phyloP scores from a whole-genome alignment of 2,113 vertebrate species.

The Albula goreensis region DNA sequence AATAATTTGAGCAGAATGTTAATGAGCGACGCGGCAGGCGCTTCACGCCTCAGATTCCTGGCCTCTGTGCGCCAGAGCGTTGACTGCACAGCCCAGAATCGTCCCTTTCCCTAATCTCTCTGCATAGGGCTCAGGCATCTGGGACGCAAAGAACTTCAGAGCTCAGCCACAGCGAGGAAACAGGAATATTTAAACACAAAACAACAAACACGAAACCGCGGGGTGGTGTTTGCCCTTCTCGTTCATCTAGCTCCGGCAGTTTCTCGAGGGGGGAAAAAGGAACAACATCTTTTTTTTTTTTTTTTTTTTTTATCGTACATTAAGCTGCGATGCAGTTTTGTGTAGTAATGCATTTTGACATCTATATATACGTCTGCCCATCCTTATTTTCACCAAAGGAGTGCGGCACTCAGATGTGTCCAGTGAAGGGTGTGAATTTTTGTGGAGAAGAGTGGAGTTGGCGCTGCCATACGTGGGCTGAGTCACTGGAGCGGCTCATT shows the following conservation, averaged over 20 bases:
- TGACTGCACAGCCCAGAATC: neutral
- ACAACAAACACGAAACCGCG: neutral
- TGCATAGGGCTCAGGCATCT: slow-evolving; percentile 4
- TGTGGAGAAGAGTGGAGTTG: slow-evolving; percentile 26
- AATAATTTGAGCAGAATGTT: slow-evolving; percentile 41
- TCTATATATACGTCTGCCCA: neutral
- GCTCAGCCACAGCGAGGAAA: slow-evolving; percentile 12
- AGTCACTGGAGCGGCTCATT: slow-evolving; percentile 20
- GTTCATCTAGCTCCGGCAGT: neutral
- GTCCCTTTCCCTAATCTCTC: neutral
- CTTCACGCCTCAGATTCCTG: slow-evolving; percentile 5
- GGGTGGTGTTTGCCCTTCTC: neutral
- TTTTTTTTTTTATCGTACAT: neutral
- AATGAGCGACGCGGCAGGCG: slow-evolving; percentile 32
- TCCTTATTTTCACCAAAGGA: neutral
- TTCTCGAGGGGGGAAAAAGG: neutral
- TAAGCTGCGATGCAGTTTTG: slow-evolving; percentile 15
- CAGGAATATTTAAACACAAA: neutral
- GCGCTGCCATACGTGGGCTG: neutral
- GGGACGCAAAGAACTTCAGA: neutral
- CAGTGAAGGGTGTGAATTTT: slow-evolving; percentile 19
- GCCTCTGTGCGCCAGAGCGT: neutral
- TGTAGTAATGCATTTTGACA: slow-evolving; percentile 29
- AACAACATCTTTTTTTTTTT: neutral
- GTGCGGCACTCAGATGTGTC: slow-evolving; percentile 5